A percentile compares a stretch with the other conserved stretches of the same genome.
phyloP scores from a whole-genome alignment of 2,797 vertebrate genomes.

The Spatula clypeata region DNA sequence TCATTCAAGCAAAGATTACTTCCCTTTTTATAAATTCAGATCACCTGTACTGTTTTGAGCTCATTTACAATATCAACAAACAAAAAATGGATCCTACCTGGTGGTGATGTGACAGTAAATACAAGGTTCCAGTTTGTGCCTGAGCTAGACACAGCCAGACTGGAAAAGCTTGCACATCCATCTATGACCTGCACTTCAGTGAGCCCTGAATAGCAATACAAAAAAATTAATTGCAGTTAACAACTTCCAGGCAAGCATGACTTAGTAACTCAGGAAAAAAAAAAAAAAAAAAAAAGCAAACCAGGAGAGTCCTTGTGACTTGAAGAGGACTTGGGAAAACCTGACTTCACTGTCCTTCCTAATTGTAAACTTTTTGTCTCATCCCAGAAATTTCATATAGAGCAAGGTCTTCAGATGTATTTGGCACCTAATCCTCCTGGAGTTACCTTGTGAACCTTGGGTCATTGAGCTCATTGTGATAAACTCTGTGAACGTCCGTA shows the following conservation, averaged over 20 bases:
- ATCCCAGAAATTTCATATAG: background rate
- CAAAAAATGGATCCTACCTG: constrained; percentile 70
- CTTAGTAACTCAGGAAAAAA: background rate
- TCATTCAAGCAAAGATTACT: background rate
- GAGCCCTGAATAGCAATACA: constrained; percentile 60
- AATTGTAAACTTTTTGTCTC: background rate
- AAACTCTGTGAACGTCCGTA: rapidly evolving
- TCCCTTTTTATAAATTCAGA: background rate
- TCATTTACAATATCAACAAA: background rate
- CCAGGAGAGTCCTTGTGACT: background rate
- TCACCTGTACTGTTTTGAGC: background rate
- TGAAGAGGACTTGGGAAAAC: background rate
- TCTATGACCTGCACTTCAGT: constrained; percentile 72
- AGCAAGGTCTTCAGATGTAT: background rate
- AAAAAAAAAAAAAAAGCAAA: background rate
- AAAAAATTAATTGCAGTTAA: background rate
- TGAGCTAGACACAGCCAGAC: constrained; percentile 75
- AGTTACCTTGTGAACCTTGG: background rate
- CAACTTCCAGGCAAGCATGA: background rate
- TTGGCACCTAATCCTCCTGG: background rate
- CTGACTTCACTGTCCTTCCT: background rate
- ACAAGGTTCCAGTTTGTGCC: constrained; percentile 80
- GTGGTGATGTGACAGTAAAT: constrained; percentile 82
- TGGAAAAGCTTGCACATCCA: constrained; percentile 81
- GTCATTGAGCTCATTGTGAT: background rate